Evolutionary conservation across 2,888 invertebrate species (phyloP), one percentile per base, ranked within the genome.

Genomic region (Carabus problematicus): DNA sequence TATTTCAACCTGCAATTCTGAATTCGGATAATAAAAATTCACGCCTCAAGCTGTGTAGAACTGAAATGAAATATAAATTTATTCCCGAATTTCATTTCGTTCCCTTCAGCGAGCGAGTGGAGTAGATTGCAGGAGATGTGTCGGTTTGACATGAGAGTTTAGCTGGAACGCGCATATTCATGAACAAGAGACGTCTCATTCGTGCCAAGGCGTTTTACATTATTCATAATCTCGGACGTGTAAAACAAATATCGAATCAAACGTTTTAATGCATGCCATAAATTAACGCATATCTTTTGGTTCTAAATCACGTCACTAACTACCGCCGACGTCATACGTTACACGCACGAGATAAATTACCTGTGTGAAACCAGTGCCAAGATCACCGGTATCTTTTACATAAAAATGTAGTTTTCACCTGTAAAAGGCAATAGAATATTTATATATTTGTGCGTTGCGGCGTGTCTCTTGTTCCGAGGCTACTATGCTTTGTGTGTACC

Each of bases 201-300:
- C 45, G 45, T 29, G 29, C 29, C 29, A 29, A 29, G 29, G 29
- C 2, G 29, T 29, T 29, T 63, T 45, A 45, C 12, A 45, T 45
- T 63, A 63, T 63, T 63, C 63, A 63, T 63, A 52, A 42, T 29
- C 29, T 2, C 14, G 14, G 49, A 58, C 47, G 58, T 66, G 67
- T 60, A 67, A 67, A 67, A 67, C 67, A 67, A 67, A 67, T 67
- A 67, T 67, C 67, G 54, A 67, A 67, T 67, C 67, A 67, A 67
- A 67, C 59, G 12, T 67, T 67, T 67, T 67, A 67, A 67, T 67
- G 59, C 49, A 67, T 67, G 67, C 67, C 67, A 67, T 67, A 67
- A 60, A 60, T 67, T 67, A 67, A 40, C 42, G 60, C 60, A 67
- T 18, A 56, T n/a, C 41, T 60, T 67, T 67, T 58, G 52, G 52